These are phyloP conservation scores for Elephantulus edwardii DNA, from an alignment of 2,113 vertebrate species.

Conservation along the genomic window DNA sequence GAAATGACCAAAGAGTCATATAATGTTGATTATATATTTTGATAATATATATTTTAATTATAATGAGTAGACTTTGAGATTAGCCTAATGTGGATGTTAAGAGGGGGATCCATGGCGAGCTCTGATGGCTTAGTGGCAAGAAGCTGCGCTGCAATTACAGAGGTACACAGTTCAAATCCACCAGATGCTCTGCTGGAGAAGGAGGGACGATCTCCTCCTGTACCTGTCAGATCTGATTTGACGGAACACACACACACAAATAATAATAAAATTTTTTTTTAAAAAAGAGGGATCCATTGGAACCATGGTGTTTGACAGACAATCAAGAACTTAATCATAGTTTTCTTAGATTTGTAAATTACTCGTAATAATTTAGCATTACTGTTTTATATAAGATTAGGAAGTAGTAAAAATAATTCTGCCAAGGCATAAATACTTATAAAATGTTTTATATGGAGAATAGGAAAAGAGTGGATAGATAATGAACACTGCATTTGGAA, in stretches of 20 bases:
- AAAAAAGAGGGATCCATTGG: neutral
- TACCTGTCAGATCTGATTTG: too few species aligned
- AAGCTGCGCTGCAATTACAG: too few species aligned
- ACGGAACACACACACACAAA: too few species aligned
- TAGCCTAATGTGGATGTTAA: neutral
- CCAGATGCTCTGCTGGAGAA: too few species aligned
- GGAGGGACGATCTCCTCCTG: too few species aligned
- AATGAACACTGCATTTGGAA: too few species aligned
- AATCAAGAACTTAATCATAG: neutral
- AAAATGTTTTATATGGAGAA: neutral
- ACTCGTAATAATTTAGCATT: slow-evolving; percentile 10
- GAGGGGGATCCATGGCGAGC: neutral
- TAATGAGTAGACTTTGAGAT: neutral
- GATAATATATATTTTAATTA: too few species aligned
- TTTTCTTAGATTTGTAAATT: neutral
- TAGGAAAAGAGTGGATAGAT: too few species aligned
- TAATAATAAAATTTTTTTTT: too few species aligned
- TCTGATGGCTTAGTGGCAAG: too few species aligned
- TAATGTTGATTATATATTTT: neutral
- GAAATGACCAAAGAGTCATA: neutral
- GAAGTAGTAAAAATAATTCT: slow-evolving; percentile 37
- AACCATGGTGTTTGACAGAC: neutral
- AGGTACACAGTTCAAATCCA: too few species aligned
- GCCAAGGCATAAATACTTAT: neutral
- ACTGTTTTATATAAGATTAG: slow-evolving; percentile 16